phyloP scores from a whole-genome alignment of 2,797 vertebrate species.

The Neoniphon sammara region DNA sequence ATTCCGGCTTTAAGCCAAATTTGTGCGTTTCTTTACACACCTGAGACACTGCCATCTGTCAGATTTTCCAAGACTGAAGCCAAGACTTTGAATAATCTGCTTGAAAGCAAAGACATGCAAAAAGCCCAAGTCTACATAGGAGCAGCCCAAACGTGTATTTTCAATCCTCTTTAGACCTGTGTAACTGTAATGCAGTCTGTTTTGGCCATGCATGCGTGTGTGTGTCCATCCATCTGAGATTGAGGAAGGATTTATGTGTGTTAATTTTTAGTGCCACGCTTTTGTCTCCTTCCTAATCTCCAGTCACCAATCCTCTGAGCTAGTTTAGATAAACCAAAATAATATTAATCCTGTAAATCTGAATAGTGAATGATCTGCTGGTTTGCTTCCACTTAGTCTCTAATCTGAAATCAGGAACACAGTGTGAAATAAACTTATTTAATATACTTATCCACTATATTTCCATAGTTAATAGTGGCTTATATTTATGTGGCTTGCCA shows the following conservation, averaged over 20 bases:
- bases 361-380: neutral
- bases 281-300: neutral
- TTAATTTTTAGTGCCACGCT: neutral
- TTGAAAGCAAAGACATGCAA: too few species aligned
- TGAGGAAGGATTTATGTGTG: neutral
- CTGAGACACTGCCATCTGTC: too few species aligned
- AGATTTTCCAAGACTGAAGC: too few species aligned
- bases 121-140: too few species aligned
- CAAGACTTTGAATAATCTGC: too few species aligned
- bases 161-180: too few species aligned
- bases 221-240: neutral
- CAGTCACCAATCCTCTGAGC: neutral
- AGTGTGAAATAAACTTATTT: neutral
- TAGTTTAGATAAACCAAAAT: neutral
- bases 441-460: neutral
- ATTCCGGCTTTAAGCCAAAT: too few species aligned
- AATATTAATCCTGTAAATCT: neutral
- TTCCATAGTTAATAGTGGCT: neutral
- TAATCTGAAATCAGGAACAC: neutral
- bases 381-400: neutral
- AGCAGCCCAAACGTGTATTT: too few species aligned
- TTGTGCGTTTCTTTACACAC: too few species aligned
- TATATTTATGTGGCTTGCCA: neutral
- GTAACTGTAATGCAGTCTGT: too few species aligned
- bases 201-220: conserved; percentile 8